These are phyloP conservation scores for Amia ocellicauda DNA, from an alignment of 2,113 vertebrate species.

Conservation along the genomic window DNA sequence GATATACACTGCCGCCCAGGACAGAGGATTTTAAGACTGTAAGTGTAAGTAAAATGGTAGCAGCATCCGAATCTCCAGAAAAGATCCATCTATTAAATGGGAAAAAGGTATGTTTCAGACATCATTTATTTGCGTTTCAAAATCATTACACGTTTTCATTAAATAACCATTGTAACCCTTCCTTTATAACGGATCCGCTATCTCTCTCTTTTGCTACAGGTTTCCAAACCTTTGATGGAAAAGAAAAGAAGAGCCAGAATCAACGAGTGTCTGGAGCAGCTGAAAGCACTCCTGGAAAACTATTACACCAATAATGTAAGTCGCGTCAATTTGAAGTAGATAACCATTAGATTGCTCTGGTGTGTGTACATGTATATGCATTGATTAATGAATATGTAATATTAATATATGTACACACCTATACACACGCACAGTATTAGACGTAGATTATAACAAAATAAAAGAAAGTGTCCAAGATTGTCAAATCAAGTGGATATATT, in stretches of 20 bases:
- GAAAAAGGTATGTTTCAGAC: slow-evolving; percentile 49
- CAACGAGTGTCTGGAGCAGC: slow-evolving; percentile 79
- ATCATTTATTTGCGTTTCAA: neutral
- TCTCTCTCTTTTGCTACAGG: slow-evolving; percentile 42
- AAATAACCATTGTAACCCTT: neutral
- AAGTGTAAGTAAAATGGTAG: slow-evolving; percentile 56
- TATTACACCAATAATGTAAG: slow-evolving; percentile 80
- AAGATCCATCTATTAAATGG: slow-evolving; percentile 42
- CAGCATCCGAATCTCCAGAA: slow-evolving; percentile 43
- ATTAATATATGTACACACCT: too few relatives aligned
- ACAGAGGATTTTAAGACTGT: slow-evolving; percentile 8
- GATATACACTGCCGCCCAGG: slow-evolving; percentile 27
- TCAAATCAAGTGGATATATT: too few relatives aligned
- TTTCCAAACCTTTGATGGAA: slow-evolving; percentile 87
- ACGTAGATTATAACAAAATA: too few relatives aligned
- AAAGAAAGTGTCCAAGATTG: too few relatives aligned
- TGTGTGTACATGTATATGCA: too few relatives aligned
- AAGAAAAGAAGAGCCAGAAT: slow-evolving; percentile 83
- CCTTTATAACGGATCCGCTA: neutral
- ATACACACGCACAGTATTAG: too few relatives aligned
- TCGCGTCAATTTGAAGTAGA: too few relatives aligned
- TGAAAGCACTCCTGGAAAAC: slow-evolving; percentile 74
- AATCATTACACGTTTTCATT: neutral
- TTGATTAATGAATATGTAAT: too few relatives aligned
- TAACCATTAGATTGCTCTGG: too few relatives aligned